Base-by-base conservation (phyloP, 1,140 invertebrate genomes). In the Nasonia longicornis region DNA sequence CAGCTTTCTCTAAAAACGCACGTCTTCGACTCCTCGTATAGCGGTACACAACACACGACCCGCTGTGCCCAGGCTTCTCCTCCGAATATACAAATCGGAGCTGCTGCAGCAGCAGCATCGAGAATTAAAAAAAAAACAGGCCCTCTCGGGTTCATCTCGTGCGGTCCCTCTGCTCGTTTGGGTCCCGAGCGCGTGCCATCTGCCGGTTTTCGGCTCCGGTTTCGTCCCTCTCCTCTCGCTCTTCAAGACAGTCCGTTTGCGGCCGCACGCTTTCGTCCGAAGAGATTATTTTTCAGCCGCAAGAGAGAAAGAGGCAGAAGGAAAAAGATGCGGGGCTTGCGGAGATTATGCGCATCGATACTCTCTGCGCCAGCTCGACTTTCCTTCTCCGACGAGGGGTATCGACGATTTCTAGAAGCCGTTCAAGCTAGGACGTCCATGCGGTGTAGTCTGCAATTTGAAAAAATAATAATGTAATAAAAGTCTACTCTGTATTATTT, bases 121-220 rank as follows among this genome's bases (percentile, higher is more conserved):
- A 20, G 20, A n/a, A n/a, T 42, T 58, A 58, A n/a, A 58, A n/a
- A 58, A n/a, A 58, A 58, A 14, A 58, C 52, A n/a, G 52, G 52
- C 48, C 10, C 48, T 38, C 48, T 67, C 22, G 38, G 35, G 20
- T 64, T 64, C 70, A 20, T 64, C 79, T 52, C 77, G 64, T 58
- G 20, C 52, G 52, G 52, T 58, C 16, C 52, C 52, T 58, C 52
- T 58, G 1, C 52, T n/a, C 20, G 52, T 58, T 58, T 58, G 16
- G 52, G 52, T 58, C 52, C 20, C 73, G 72, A 81, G 31, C 83
- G 85, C 84, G 84, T 85, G 80, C 85, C 85, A 85, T 85, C 85
- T 85, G 85, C 83, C 78, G 75, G 64, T 69, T 71, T 42, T 71
- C 67, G 63, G 45, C 38, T 72, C 69, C 63, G 75, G 35, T 72